phyloP scores from a whole-genome alignment of 2,113 vertebrate species.

The Lucifuga dentata region DNA sequence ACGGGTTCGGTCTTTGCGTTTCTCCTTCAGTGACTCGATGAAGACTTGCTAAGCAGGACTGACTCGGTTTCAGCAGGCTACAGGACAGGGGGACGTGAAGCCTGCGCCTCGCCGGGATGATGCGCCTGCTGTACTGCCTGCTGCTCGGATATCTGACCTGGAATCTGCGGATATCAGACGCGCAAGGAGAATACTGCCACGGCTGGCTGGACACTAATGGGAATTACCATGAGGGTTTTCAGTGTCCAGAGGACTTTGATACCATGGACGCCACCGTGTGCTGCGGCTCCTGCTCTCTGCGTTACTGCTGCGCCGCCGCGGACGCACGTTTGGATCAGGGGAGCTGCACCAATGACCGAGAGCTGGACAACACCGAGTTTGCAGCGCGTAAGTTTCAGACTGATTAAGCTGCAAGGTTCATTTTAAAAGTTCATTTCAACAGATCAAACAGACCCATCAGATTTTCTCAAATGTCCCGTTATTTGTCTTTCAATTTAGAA shows the following conservation, averaged over 20 bases:
- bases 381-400: slow-evolving; percentile 87
- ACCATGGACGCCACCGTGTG: slow-evolving; percentile 93
- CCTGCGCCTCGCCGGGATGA: slow-evolving; percentile 72
- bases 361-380: slow-evolving; percentile 84
- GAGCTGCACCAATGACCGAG: slow-evolving; percentile 91
- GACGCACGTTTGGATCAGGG: slow-evolving; percentile 94
- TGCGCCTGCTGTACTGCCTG: slow-evolving; percentile 84
- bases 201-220: slow-evolving; percentile 93
- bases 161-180: slow-evolving; percentile 83
- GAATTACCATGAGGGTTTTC: slow-evolving; percentile 93
- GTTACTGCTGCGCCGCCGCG: slow-evolving; percentile 93
- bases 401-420: no score
- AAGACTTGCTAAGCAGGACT: slow-evolving; percentile 17
- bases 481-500: no score
- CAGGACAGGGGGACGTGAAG: slow-evolving; percentile 23
- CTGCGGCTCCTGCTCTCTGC: slow-evolving; percentile 93
- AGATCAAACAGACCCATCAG: no score
- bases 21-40: no score
- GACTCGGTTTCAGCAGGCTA: slow-evolving; percentile 4
- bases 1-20: no score
- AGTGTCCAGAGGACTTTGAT: slow-evolving; percentile 97
- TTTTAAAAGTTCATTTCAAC: no score
- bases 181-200: slow-evolving; percentile 94
- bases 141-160: slow-evolving; percentile 86
- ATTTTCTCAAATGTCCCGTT: no score